These are phyloP conservation scores for Orthonyx spaldingii DNA, from an alignment of 2,113 vertebrate species.

Conservation along the genomic window DNA sequence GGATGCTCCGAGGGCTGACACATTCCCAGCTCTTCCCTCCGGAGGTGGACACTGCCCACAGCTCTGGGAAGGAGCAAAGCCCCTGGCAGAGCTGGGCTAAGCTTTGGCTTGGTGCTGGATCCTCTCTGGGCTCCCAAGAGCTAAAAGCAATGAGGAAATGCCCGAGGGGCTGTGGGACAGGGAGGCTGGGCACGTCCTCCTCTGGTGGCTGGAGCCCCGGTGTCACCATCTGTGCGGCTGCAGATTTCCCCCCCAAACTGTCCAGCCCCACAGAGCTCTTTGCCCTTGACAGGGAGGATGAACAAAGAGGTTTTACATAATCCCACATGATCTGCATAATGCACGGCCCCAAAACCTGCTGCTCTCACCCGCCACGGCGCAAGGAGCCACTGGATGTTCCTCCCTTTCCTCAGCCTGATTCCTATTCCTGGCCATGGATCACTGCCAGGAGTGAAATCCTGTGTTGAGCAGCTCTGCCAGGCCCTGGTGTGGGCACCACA, in stretches of 20 bases:
- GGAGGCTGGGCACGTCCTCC: neutral
- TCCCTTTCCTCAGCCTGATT: neutral
- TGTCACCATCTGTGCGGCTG: neutral
- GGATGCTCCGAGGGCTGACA: neutral
- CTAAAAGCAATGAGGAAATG: neutral
- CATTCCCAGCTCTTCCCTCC: accelerated
- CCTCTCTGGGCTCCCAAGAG: neutral
- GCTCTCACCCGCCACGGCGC: accelerated
- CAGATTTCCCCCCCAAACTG: neutral
- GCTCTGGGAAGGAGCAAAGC: neutral
- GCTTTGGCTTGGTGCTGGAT: neutral
- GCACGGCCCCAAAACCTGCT: accelerated
- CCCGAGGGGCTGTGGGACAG: accelerated
- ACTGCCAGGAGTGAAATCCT: neutral
- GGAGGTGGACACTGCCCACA: accelerated
- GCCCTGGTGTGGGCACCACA: neutral
- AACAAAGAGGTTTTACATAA: slow-evolving; percentile 28
- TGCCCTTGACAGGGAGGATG: neutral
- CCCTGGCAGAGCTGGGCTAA: neutral
- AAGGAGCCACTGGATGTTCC: neutral
- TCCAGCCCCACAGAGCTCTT: neutral
- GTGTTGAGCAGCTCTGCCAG: neutral
- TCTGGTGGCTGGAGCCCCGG: accelerated
- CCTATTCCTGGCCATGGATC: neutral
- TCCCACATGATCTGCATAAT: neutral